Evolutionary conservation across 2,113 vertebrate genomes (phyloP).

Genomic region (Alectura lathami): DNA sequence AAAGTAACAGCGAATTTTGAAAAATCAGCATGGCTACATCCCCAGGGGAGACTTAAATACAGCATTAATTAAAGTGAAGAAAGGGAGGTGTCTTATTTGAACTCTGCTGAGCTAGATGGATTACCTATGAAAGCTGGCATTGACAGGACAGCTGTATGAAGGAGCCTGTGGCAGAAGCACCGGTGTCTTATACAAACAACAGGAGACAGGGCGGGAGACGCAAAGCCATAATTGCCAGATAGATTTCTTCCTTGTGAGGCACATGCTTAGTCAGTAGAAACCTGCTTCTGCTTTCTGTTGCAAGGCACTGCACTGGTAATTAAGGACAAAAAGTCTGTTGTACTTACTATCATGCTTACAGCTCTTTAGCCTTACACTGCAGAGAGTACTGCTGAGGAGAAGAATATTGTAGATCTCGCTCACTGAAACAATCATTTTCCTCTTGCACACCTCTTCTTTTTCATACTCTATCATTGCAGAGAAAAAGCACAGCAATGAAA

Average conservation of each 20-base stretch:
- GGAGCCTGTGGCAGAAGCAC: constrained; percentile 57
- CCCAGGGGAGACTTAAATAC: constrained; percentile 39
- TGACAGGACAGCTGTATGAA: constrained; percentile 52
- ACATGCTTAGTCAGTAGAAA: constrained; percentile 59
- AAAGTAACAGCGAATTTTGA: constrained; percentile 24
- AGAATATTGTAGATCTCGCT: background rate
- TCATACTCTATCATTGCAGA: background rate
- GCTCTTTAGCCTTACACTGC: background rate
- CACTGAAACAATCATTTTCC: background rate
- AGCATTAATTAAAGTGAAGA: constrained; percentile 48
- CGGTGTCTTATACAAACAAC: constrained; percentile 51
- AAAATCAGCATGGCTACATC: constrained; percentile 54
- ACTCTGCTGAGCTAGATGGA: constrained; percentile 64
- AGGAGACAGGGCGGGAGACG: constrained; percentile 25
- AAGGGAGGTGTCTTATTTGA: constrained; percentile 58
- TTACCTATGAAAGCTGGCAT: constrained; percentile 61
- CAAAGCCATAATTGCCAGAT: constrained; percentile 58
- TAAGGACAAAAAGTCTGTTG: background rate
- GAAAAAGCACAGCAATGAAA: background rate
- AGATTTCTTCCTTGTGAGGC: constrained; percentile 60
- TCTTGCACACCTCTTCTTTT: background rate
- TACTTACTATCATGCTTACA: background rate
- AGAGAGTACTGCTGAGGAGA: background rate
- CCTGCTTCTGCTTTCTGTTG: constrained; percentile 45
- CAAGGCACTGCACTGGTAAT: constrained; percentile 27